Conservation (phyloP, 64 coral and sea anemone genomes). For the Montipora cactus region DNA sequence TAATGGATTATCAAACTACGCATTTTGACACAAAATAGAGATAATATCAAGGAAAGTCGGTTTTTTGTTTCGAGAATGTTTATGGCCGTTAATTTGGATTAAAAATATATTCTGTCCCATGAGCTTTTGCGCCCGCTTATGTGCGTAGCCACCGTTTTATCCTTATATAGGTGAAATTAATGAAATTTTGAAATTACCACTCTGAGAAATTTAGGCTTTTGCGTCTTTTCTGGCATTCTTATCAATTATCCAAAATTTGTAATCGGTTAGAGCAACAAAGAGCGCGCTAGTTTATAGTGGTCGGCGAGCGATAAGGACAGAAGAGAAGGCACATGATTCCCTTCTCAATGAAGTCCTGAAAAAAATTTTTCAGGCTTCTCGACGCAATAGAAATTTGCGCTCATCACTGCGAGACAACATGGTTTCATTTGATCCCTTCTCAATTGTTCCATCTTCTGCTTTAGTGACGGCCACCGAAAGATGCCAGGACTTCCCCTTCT, state of each 20-base stretch:
- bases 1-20: neutral
- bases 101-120: slow-evolving; percentile 2
- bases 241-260: slow-evolving; percentile 22
- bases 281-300: slow-evolving; percentile 8
- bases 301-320: slow-evolving; percentile 6
- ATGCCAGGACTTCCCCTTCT: neutral
- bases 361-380: no score
- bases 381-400: no score
- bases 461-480: neutral
- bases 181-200: slow-evolving; percentile 24
- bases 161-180: neutral
- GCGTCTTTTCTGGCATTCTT: slow-evolving; percentile 15
- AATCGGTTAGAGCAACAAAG: slow-evolving; percentile 27
- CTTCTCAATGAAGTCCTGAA: neutral
- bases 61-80: slow-evolving; percentile 13
- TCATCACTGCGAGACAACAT: no score
- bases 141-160: neutral
- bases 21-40: slow-evolving; percentile 13
- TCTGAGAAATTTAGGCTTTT: neutral
- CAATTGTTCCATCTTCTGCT: neutral
- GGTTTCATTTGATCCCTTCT: no score
- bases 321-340: neutral
- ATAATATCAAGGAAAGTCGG: slow-evolving; percentile 4
- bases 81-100: slow-evolving; percentile 19
- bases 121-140: neutral